These are phyloP conservation scores for Punctoribates punctum DNA, from an alignment of 2,888 invertebrate genomes.

Conservation along the genomic window DNA sequence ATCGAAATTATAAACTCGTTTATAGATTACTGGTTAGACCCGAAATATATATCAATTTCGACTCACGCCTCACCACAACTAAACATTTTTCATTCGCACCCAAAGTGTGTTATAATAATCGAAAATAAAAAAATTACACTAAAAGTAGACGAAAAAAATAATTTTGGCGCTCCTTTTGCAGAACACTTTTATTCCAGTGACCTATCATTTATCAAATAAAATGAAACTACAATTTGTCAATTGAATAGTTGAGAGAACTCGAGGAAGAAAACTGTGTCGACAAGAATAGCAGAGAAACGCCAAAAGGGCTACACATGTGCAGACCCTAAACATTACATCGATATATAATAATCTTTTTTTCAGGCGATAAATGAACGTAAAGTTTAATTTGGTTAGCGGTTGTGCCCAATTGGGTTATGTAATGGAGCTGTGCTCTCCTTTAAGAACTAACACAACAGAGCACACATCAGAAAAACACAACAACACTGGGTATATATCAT, in stretches of 20 bases:
- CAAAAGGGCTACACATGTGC: not conserved
- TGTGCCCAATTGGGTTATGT: conserved; percentile 27
- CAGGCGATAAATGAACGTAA: not conserved
- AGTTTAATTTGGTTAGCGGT: conserved; percentile 34
- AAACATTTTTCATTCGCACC: too few relatives aligned
- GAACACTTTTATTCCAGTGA: not conserved
- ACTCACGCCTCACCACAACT: too few relatives aligned
- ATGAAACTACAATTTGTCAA: conserved; percentile 28
- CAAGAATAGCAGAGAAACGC: not conserved
- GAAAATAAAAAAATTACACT: not conserved
- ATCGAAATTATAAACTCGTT: too few relatives aligned
- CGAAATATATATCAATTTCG: too few relatives aligned
- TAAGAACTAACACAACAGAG: too few relatives aligned
- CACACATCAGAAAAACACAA: too few relatives aligned
- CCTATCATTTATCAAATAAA: conserved; percentile 26
- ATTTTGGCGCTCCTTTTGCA: not conserved
- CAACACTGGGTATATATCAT: not conserved
- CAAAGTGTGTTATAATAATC: too few relatives aligned
- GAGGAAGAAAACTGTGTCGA: not conserved
- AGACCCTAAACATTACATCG: not conserved
- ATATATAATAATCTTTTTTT: not conserved
- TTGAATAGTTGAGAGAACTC: not conserved
- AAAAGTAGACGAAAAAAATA: not conserved
- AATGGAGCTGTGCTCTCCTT: not conserved
- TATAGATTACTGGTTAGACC: too few relatives aligned